Base-by-base conservation (phyloP, 2,888 invertebrate genomes). In the Eilema griseolum region DNA sequence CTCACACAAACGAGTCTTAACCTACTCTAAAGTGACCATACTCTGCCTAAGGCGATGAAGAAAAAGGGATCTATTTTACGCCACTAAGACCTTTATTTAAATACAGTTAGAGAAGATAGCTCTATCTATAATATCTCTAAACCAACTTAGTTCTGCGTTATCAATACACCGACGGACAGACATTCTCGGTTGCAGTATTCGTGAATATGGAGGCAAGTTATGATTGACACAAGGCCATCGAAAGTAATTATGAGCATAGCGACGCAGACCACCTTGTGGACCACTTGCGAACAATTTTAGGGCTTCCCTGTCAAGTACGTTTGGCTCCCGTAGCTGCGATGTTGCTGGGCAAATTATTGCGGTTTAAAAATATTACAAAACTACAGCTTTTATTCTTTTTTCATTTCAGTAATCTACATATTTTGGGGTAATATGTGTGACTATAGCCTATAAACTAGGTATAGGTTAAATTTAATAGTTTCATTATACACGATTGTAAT, bases 201-300 rank as follows among this genome's bases (percentile, higher is more conserved):
- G 83, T 85, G 86, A 85, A 81, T 70, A 71, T 71, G 79, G 73
- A 84, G 85, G 84, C 85, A 83, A 81, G 83, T 83, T 86, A 81
- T 77, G 76, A 77, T 83, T 79, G 81, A 78, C 75, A 71, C 87
- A 89, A 90, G 92, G 91, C 84, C 86, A 86, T 88, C 80, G 89
- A 91, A 90, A 90, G 90, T 91, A 88, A 90, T 90, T 90, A 89
- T 83, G 79, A 75, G 71, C 65, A 75, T 65, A 73, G 23, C 65
- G 56, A 75, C 76, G 83, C 74, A 69, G 90, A 90, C 90, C 92
- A 90, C 92, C 92, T 89, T 86, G 90, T 80, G 81, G 87, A 85
- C 64, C 37, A 64, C 64, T 69, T 61, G 60, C 24, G n/a, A 31
- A 68, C 83, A 86, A 79, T 85, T 88, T 85, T 88, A 90, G 85